Conservation (phyloP, 2,888 invertebrate species). For the Dryomyza anilis region DNA sequence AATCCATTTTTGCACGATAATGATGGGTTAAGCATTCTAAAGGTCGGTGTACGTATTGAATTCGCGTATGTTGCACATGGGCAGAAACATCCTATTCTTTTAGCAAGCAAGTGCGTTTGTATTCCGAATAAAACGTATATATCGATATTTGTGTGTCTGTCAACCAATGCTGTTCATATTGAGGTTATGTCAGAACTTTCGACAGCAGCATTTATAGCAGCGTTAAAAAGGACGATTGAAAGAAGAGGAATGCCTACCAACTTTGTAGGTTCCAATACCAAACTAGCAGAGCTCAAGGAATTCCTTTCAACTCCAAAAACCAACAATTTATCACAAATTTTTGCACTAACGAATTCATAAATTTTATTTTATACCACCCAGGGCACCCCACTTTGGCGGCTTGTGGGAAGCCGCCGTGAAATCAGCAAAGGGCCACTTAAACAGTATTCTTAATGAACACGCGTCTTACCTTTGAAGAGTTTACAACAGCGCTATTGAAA, state of each 20-base stretch:
- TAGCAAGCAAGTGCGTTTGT: conserved; percentile 23
- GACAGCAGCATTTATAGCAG: too few species aligned
- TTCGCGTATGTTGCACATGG: conserved; percentile 12
- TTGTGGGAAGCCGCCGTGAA: conserved; percentile 22
- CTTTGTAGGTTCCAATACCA: not conserved
- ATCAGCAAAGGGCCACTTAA: too few species aligned
- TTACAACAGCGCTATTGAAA: conserved; percentile 27
- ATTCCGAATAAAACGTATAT: conserved; percentile 20
- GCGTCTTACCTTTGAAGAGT: conserved; percentile 26
- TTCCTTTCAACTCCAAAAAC: conserved; percentile 19
- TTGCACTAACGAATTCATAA: too few species aligned
- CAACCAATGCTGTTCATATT: too few species aligned
- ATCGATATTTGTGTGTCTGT: too few species aligned
- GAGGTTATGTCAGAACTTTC: too few species aligned
- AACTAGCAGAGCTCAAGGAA: not conserved
- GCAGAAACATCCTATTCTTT: conserved; percentile 19
- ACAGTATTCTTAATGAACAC: conserved; percentile 5
- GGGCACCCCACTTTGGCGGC: too few species aligned
- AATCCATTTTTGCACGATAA: conserved; percentile 27
- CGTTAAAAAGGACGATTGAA: too few species aligned
- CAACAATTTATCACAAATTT: too few species aligned
- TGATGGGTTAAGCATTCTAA: conserved; percentile 24
- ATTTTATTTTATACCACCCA: too few species aligned
- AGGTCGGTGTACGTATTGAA: conserved; percentile 30
- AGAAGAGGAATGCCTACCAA: conserved; percentile 25